A percentile compares a stretch with the other conserved stretches of the same genome.
Evolutionary conservation across 2,888 invertebrate species (phyloP).

Genomic region (Ligdia adustata): DNA sequence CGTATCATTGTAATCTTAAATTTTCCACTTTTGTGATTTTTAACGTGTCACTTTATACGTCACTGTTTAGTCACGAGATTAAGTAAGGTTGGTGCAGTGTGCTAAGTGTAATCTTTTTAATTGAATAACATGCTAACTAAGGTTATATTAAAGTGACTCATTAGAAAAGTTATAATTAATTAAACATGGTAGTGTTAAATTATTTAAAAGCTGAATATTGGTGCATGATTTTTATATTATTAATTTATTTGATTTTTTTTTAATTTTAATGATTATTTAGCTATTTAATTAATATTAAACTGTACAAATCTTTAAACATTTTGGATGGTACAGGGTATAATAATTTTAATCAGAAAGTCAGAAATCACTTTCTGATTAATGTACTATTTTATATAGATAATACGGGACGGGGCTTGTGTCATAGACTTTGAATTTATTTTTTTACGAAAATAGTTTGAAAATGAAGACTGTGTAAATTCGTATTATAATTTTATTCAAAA

Average conservation of each 20-base stretch:
- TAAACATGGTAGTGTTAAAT: slow-evolving; percentile 41
- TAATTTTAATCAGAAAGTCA: not conserved
- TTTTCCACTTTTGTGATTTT: too few species aligned
- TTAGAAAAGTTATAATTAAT: not conserved
- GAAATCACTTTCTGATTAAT: not conserved
- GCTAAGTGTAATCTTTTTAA: too few species aligned
- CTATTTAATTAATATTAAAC: slow-evolving; percentile 21
- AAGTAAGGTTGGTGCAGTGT: too few species aligned
- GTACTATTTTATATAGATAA: not conserved
- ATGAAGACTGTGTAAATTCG: slow-evolving; percentile 32
- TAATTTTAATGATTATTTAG: slow-evolving; percentile 20
- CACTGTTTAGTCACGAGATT: too few species aligned
- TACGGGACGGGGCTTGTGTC: slow-evolving; percentile 62
- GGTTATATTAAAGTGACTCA: not conserved
- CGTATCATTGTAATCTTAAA: too few species aligned
- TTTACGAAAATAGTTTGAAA: slow-evolving; percentile 19
- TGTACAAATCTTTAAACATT: slow-evolving; percentile 31
- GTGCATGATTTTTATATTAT: slow-evolving; percentile 52
- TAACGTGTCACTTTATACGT: too few species aligned
- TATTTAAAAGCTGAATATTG: slow-evolving; percentile 65
- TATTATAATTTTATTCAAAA: slow-evolving; percentile 16
- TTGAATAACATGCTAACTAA: too few species aligned
- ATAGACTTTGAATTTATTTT: slow-evolving; percentile 41
- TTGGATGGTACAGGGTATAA: slow-evolving; percentile 58
- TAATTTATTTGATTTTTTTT: slow-evolving; percentile 22